Base-by-base conservation (phyloP, 2,888 invertebrate species). In the Drosophila atroscutellata region DNA sequence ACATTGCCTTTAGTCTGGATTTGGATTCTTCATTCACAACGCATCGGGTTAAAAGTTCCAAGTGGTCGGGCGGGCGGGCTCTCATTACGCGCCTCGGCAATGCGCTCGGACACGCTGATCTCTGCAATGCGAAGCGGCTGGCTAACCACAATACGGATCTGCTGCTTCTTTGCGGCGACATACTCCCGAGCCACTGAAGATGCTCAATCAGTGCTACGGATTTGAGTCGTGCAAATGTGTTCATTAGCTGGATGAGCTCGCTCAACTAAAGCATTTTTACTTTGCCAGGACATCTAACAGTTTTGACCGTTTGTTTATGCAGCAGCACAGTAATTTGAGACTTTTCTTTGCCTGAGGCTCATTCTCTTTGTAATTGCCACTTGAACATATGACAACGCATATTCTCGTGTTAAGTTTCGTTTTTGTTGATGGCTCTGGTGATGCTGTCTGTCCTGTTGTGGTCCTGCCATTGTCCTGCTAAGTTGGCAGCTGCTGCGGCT, bases 101-200 rank as follows among this genome's bases (percentile, higher is more conserved):
- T 98, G 89, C 99, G 94, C 90, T 98, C 97, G 0, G 98, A 96
- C 0, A 98, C 96, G 0, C 97, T 95, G 1, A 98, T 95, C 0
- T 99, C 98, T 0, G 98, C 97, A 60, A 99, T 95, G 83, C 99
- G 94, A 52, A 99, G 94, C 0, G 99, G 99, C 93, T 99, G 98
- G 0, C 98, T 98, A 91, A 98, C 98, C 91, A 99, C 95, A 76
- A 99, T 96, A 60, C 98, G 95, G 74, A 97, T 97, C 0, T 95
- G 94, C 65, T 94, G 94, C 79, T 92, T 94, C 83, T 91, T 94
- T 85, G 93, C 94, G 80, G 94, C 95, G 92, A 97, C 95, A 85
- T 99, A 98, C 34, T 89, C 89, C 99, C 64, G 97, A 97, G 0
- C 98, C 99, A 64, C 37, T 55, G 47, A 59, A 64, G 51, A 32